Base-by-base conservation (phyloP, 64 coral and sea anemone species). In the Acropora tenuis region DNA sequence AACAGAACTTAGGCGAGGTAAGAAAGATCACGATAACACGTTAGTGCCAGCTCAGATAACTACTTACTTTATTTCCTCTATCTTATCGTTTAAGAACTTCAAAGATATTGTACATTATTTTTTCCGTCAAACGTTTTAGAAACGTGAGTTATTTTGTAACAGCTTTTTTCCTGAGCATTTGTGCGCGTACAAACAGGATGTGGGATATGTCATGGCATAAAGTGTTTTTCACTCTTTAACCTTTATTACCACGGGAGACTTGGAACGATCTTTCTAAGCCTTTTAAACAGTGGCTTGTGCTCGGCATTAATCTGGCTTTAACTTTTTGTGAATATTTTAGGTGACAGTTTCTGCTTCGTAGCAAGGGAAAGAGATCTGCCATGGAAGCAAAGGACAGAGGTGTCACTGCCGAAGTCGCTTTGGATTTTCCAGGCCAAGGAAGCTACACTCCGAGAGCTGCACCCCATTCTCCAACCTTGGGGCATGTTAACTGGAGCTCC, bases 351-450 rank as follows among this genome's bases (percentile, higher is more conserved):
- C 40, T 44, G 40, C 57, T 44, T 43, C 53, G 11, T 12, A 82
- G 3, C 5, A 6, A 80, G 20, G 17, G 40, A 78, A 78, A 49
- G 75, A 48, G 3, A 48, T 3, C 12, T 78, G 46, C 1, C 3
- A 82, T 82, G 79, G 53, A 66, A 5, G 30, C 53, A 44, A 82
- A 63, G 40, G 57, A 82, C 55, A 82, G 57, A 59, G 45, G 12
- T 1, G 55, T 63, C 8, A 82, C 42, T 3, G 53, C 4, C 44
- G 79, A 65, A 65, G 40, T 78, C 49, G 75, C 75, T 5, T 48
- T 78, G 48, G 75, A 78, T n/a, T 78, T 63, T 55, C 41, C 3
- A 46, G 53, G 41, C 11, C 2, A 65, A 12, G 55, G 53, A 6
- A 44, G 7, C 4, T 82, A 82, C 10, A 43, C 1, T 20, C 79